phyloP scores from a whole-genome alignment of 2,797 vertebrate genomes.

The Sarcophilus harrisii region DNA sequence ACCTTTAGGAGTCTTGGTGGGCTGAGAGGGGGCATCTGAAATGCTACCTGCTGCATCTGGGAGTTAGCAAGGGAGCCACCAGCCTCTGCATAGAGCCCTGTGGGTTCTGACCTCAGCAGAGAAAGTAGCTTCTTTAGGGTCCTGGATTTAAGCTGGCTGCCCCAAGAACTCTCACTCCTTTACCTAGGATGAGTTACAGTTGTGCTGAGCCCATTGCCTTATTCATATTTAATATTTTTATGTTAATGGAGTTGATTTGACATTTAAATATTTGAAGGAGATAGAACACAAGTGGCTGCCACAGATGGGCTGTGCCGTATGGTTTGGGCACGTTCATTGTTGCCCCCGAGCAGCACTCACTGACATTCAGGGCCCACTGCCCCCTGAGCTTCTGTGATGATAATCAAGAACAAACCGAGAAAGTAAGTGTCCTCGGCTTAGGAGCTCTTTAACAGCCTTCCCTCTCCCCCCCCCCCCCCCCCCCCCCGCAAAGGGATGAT shows the following conservation, averaged over 20 bases:
- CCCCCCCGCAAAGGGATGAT: background rate
- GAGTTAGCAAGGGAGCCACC: no score
- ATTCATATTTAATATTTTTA: constrained; percentile 59
- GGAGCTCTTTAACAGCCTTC: no score
- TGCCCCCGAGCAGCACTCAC: background rate
- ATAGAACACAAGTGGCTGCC: no score
- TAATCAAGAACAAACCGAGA: background rate
- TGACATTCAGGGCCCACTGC: background rate
- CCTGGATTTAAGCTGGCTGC: constrained; percentile 36
- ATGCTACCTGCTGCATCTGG: background rate
- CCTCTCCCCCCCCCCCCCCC: no score
- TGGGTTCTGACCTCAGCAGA: background rate
- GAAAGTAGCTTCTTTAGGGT: constrained; percentile 38
- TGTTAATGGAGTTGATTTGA: constrained; percentile 30
- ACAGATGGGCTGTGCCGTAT: background rate
- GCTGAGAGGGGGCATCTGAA: background rate
- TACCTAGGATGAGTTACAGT: constrained; percentile 11
- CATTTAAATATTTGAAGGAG: constrained; percentile 25
- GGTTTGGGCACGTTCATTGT: no score
- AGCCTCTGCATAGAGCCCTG: background rate
- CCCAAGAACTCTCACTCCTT: background rate
- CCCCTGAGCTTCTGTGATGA: background rate
- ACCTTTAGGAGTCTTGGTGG: background rate
- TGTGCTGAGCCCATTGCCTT: constrained; percentile 34
- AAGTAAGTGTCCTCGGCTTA: background rate